Conservation (phyloP, 1,140 invertebrate genomes). For the Sitobion miscanthi region DNA sequence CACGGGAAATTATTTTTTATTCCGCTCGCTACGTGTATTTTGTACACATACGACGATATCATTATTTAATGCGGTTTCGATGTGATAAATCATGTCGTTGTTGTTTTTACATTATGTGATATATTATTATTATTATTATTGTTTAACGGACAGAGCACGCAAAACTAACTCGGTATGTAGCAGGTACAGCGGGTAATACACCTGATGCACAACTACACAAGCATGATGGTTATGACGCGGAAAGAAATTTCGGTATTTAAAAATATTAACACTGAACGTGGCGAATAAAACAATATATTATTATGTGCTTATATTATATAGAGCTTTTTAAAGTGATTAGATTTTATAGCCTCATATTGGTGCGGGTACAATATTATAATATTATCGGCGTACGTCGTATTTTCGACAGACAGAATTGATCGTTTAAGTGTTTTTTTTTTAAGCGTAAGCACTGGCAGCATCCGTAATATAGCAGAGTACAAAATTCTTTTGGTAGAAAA, state of each 20-base stretch:
- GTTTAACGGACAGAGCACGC: not conserved
- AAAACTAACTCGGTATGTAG: not conserved
- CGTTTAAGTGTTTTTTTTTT: not conserved
- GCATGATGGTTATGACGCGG: too few relatives aligned
- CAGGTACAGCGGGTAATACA: not conserved
- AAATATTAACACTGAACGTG: not conserved
- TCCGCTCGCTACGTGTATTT: not conserved
- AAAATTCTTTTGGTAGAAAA: not conserved
- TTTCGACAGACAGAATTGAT: not conserved
- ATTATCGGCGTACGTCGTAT: not conserved
- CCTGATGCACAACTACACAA: not conserved
- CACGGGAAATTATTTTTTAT: not conserved
- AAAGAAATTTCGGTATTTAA: not conserved
- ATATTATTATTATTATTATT: not conserved
- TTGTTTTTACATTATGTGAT: not conserved
- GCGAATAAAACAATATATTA: not conserved
- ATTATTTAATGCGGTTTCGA: not conserved
- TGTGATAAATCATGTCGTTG: constrained; percentile 14
- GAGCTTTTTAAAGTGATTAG: not conserved
- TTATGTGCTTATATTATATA: not conserved
- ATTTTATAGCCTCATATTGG: not conserved
- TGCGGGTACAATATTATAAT: not conserved
- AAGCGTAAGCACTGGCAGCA: not conserved
- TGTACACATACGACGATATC: not conserved
- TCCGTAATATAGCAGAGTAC: not conserved